Evolutionary conservation across 1,140 invertebrate genomes (phyloP).

Genomic region (Pogonognathellus flavescens): DNA sequence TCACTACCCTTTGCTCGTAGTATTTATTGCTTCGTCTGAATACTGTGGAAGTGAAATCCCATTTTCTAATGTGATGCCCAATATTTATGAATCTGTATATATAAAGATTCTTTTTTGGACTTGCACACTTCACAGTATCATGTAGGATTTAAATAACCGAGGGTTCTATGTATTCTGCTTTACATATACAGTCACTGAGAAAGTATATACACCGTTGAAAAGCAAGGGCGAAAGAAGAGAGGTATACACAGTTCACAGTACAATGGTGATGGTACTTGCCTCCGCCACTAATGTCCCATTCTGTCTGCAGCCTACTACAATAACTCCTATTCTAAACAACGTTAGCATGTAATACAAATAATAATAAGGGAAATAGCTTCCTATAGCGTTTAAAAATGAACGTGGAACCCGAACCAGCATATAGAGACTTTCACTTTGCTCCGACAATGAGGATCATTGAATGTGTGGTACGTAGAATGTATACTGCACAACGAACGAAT

Average conservation of each 20-base stretch:
- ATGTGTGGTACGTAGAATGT: background rate
- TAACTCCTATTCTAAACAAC: background rate
- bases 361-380: background rate
- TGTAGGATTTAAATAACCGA: background rate
- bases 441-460: background rate
- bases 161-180: too few relatives aligned
- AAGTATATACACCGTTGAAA: too few relatives aligned
- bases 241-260: background rate
- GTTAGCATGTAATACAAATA: background rate
- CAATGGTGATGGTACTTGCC: background rate
- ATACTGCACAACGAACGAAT: slow-evolving; percentile 17
- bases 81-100: slow-evolving; percentile 28
- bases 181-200: too few relatives aligned
- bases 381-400: background rate
- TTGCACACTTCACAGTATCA: background rate
- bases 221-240: too few relatives aligned
- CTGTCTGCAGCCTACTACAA: background rate
- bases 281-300: slow-evolving; percentile 38
- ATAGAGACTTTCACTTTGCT: background rate
- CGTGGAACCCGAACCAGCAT: background rate
- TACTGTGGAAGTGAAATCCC: slow-evolving; percentile 33
- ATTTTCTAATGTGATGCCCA: slow-evolving; percentile 47
- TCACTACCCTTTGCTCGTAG: background rate
- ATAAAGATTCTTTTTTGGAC: slow-evolving; percentile 12
- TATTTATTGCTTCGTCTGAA: slow-evolving; percentile 32